These are phyloP conservation scores for Catocala nupta DNA, from an alignment of 2,888 invertebrate species.

Conservation along the genomic window DNA sequence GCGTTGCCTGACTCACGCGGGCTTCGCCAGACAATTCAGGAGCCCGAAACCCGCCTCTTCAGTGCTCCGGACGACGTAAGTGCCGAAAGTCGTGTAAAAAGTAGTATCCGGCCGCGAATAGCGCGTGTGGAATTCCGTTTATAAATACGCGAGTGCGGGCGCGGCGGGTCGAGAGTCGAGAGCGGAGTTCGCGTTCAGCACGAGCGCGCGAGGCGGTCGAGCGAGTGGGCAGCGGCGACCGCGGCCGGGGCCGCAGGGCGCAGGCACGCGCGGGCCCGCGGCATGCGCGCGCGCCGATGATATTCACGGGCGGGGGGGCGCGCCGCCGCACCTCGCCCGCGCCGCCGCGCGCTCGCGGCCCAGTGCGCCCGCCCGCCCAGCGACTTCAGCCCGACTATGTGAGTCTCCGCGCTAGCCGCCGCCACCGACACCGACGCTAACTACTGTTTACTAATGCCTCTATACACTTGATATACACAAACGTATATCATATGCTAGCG, in stretches of 20 bases:
- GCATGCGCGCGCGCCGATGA: slow-evolving; percentile 80
- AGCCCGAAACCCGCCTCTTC: slow-evolving; percentile 74
- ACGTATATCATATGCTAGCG: background rate
- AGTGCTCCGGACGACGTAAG: slow-evolving; percentile 85
- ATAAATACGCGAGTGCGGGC: slow-evolving; percentile 78
- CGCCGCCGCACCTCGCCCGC: slow-evolving; percentile 83
- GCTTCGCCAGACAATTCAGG: slow-evolving; percentile 76
- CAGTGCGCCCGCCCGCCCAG: slow-evolving; percentile 66
- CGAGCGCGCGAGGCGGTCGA: slow-evolving; percentile 31
- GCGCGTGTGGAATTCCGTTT: slow-evolving; percentile 83
- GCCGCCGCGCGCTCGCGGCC: slow-evolving; percentile 66
- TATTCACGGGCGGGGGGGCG: slow-evolving; percentile 86
- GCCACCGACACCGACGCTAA: slow-evolving; percentile 14
- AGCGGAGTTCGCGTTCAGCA: slow-evolving; percentile 13
- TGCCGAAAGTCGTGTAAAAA: slow-evolving; percentile 87
- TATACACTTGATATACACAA: background rate
- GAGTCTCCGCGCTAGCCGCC: slow-evolving; percentile 52
- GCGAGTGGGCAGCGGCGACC: slow-evolving; percentile 38
- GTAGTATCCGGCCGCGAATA: slow-evolving; percentile 84
- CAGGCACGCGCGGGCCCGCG: slow-evolving; percentile 53
- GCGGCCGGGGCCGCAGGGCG: slow-evolving; percentile 59
- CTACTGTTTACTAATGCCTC: slow-evolving; percentile 29
- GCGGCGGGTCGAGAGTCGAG: slow-evolving; percentile 42
- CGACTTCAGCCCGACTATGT: slow-evolving; percentile 73
- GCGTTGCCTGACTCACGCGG: slow-evolving; percentile 72